Evolutionary conservation across 2,888 invertebrate genomes (phyloP), one percentile per base, ranked within the genome.

Genomic region (Melolontha melolontha): DNA sequence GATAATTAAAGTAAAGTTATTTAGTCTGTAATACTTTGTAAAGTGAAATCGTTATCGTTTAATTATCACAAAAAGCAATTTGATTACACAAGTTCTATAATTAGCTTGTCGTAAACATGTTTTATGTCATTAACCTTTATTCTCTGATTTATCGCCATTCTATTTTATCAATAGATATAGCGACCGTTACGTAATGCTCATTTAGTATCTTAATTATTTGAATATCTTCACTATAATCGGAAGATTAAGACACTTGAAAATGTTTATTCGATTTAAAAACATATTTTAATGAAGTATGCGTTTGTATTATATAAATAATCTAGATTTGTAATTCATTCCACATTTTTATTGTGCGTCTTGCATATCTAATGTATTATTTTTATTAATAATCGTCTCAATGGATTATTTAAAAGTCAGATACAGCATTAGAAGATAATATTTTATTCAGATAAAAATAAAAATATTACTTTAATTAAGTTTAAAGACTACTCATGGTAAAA

Each of bases 51-150:
- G 10, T 22, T 57, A 41, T 57, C 42, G 27, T n/a, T 8, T n/a
- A 22, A 12, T 62, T 62, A 62, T 62, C 59, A 47, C 59, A 16
- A 54, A 47, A 47, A 29, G 27, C 16, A 16, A 49, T 62, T 16
- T 10, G 47, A 39, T 34, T 62, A 49, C 47, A 34, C 59, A 62
- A 62, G 47, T 62, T 34, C 47, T 47, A 62, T 62, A 62, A 62
- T 62, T 62, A 47, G 34, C 16, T n/a, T 34, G 47, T 62, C 44
- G 47, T 62, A 47, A 47, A 62, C 59, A 62, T 47, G 39, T 49
- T 59, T 34, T 62, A 47, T 62, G 59, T 62, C 59, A 49, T 62
- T 62, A 62, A 62, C 59, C 59, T 62, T 62, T 62, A 47, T 62
- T 62, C 47, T 49, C 14, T 54, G 51, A 17, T 64, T 41, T 64